phyloP scores from a whole-genome alignment of 2,888 invertebrate genomes.

The Sphaerophoria rueppellii region DNA sequence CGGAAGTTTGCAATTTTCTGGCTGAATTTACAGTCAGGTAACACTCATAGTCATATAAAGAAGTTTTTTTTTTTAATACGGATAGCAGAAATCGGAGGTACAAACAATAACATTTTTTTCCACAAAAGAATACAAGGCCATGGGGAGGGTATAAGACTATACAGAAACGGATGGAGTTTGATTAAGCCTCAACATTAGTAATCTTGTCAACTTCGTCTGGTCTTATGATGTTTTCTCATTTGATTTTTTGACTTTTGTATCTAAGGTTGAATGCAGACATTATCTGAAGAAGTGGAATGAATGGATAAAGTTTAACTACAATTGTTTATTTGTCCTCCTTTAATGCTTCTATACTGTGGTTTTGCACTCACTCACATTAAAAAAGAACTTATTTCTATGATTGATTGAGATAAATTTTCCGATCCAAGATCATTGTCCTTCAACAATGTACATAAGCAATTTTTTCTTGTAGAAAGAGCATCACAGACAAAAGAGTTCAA shows the following conservation, averaged over 20 bases:
- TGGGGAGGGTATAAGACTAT: slow-evolving; percentile 1
- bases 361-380: too few species aligned
- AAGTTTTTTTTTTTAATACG: slow-evolving; percentile 36
- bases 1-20: slow-evolving; percentile 69
- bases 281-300: too few species aligned
- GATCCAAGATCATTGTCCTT: too few species aligned
- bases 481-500: too few species aligned
- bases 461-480: too few species aligned
- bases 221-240: slow-evolving; percentile 65
- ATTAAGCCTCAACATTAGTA: slow-evolving; percentile 64
- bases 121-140: slow-evolving; percentile 23
- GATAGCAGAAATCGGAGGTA: neutral
- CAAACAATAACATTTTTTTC: slow-evolving; percentile 15
- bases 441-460: too few species aligned
- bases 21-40: slow-evolving; percentile 65
- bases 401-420: too few species aligned
- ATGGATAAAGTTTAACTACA: too few species aligned
- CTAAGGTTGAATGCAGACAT: slow-evolving; percentile 31
- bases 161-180: neutral
- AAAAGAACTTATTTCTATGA: too few species aligned
- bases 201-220: slow-evolving; percentile 70
- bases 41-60: slow-evolving; percentile 67
- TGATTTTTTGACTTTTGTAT: slow-evolving; percentile 36
- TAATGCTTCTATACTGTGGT: too few species aligned
- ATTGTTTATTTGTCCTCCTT: too few species aligned